Evolutionary conservation across 2,888 invertebrate species (phyloP).

Genomic region (Volucella bombylans): DNA sequence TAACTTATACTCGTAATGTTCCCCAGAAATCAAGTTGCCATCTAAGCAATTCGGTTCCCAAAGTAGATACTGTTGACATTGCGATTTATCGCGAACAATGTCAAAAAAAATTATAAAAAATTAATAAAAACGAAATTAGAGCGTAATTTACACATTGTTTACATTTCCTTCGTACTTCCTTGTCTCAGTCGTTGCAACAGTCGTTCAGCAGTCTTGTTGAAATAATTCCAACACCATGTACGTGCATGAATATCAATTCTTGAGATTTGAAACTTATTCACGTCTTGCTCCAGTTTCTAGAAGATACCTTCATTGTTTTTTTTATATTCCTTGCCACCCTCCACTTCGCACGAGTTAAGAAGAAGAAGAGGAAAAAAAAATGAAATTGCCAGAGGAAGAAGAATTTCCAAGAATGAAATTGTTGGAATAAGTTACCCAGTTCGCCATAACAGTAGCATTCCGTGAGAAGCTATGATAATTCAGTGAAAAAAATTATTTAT

Average conservation of each 20-base stretch:
- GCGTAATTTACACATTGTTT: conserved; percentile 33
- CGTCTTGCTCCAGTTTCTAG: conserved; percentile 40
- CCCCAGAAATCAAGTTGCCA: no score
- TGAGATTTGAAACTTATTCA: background rate
- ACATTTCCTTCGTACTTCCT: conserved; percentile 36
- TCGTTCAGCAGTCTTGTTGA: conserved; percentile 25
- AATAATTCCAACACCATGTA: conserved; percentile 2
- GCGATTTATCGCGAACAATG: no score
- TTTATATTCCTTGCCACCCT: background rate
- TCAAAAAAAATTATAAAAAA: no score
- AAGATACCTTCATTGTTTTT: conserved; percentile 23
- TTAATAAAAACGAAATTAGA: conserved; percentile 9
- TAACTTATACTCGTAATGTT: no score
- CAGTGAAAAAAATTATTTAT: conserved; percentile 17
- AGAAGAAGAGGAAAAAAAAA: background rate
- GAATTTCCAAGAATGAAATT: conserved; percentile 1
- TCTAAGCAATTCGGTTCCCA: no score
- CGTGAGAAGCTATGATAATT: conserved; percentile 45
- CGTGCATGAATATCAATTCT: background rate
- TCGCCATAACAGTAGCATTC: conserved; percentile 40
- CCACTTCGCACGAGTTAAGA: background rate
- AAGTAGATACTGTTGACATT: no score
- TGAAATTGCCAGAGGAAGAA: background rate
- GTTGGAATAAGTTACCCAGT: conserved; percentile 19
- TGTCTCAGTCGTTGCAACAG: conserved; percentile 14